A percentile compares a stretch with the other conserved stretches of the same genome.
These are phyloP conservation scores for Psix sp. DNA, from an alignment of 1,140 invertebrate species.

Conservation along the genomic window DNA sequence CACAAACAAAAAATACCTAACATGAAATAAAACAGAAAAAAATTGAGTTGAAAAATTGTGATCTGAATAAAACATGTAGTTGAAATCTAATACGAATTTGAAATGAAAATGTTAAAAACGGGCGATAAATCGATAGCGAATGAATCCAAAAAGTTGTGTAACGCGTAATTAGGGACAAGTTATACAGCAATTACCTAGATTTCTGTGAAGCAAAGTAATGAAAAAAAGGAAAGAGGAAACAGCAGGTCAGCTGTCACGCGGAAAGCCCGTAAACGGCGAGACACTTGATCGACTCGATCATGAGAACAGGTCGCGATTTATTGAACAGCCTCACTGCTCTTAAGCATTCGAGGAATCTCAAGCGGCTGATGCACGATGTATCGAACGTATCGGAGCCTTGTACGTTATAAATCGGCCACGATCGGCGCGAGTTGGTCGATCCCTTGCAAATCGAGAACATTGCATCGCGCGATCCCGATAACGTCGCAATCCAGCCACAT, in stretches of 20 bases:
- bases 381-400: conserved; percentile 41
- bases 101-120: conserved; percentile 20
- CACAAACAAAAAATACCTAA: too few species aligned
- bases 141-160: conserved; percentile 40
- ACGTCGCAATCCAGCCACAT: too few species aligned
- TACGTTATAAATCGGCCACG: conserved; percentile 49
- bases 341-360: conserved; percentile 53
- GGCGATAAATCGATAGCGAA: conserved; percentile 22
- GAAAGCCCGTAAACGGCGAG: conserved; percentile 19
- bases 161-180: conserved; percentile 35
- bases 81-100: conserved; percentile 13
- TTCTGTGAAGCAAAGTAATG: conserved; percentile 23
- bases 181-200: conserved; percentile 42
- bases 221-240: conserved; percentile 36
- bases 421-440: conserved; percentile 37
- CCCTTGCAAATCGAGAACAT: conserved; percentile 39
- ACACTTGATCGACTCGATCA: conserved; percentile 48
- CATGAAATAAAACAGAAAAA: too few species aligned
- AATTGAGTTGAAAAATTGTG: too few species aligned
- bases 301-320: conserved; percentile 53
- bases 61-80: too few species aligned
- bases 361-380: conserved; percentile 37
- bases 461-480: conserved; percentile 29
- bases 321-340: conserved; percentile 38
- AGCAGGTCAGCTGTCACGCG: conserved; percentile 31